Conservation (phyloP, 92 coral and sea anemone genomes). For the Paramuricea clavata region DNA sequence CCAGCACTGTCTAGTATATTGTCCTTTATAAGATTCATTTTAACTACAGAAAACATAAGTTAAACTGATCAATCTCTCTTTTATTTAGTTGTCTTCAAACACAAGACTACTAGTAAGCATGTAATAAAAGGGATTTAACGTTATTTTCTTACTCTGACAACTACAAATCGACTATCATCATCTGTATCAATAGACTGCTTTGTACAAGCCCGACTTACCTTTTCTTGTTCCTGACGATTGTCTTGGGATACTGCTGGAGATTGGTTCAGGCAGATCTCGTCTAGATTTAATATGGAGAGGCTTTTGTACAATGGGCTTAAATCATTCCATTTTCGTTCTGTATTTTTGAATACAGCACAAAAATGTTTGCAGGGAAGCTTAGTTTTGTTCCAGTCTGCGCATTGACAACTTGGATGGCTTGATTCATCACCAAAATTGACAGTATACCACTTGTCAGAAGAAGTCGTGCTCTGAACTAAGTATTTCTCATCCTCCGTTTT, state of each 20-base stretch:
- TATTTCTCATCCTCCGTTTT: background rate
- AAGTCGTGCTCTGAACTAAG: background rate
- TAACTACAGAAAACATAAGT: no score
- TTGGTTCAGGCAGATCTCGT: constrained; percentile 2
- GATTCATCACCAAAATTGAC: constrained; percentile 40
- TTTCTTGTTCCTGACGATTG: background rate
- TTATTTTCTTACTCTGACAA: no score
- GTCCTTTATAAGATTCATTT: no score
- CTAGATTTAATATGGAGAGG: constrained; percentile 15
- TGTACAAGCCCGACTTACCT: background rate
- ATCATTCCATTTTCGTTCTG: constrained; percentile 27
- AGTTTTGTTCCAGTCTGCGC: constrained; percentile 43
- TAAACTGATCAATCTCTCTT: no score
- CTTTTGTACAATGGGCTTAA: constrained; percentile 27
- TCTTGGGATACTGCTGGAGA: background rate
- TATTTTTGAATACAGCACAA: constrained; percentile 37
- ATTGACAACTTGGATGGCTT: constrained; percentile 49
- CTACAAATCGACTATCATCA: no score
- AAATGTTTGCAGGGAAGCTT: constrained; percentile 58
- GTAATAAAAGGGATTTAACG: no score
- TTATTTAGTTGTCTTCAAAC: no score
- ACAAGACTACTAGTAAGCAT: no score
- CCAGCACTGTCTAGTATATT: no score
- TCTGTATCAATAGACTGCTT: background rate
- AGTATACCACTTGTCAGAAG: constrained; percentile 1